Conservation (phyloP, 2,113 vertebrate species). For the Hippocampus zosterae region DNA sequence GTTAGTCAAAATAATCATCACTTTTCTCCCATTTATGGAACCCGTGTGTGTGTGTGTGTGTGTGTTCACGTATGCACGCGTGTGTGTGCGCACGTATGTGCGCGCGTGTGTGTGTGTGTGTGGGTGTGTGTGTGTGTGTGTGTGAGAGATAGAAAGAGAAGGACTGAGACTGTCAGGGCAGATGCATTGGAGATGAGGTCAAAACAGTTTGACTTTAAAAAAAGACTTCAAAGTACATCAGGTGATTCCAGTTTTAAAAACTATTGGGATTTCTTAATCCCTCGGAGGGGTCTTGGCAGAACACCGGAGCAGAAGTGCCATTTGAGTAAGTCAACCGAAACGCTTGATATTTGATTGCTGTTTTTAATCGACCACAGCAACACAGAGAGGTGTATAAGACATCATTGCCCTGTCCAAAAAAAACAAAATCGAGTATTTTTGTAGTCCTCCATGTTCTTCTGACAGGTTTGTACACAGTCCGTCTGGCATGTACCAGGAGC, state of each 20-base stretch:
- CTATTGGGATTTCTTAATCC: not conserved
- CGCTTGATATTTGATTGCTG: constrained; percentile 61
- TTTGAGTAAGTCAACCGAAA: constrained; percentile 52
- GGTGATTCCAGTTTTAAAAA: not conserved
- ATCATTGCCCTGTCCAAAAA: constrained; percentile 61
- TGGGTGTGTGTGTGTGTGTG: too few species aligned
- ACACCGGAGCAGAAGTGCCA: constrained; percentile 50
- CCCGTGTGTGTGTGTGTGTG: not conserved
- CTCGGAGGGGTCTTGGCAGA: not conserved
- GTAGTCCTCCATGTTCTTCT: constrained; percentile 56
- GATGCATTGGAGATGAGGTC: not conserved
- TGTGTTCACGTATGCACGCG: too few species aligned
- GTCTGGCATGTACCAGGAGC: constrained; percentile 59
- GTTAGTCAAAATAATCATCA: not conserved
- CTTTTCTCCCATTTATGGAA: not conserved
- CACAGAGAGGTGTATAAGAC: constrained; percentile 62
- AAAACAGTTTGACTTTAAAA: not conserved
- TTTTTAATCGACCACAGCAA: constrained; percentile 66
- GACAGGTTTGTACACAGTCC: constrained; percentile 69
- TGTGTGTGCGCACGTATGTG: not conserved
- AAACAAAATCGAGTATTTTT: constrained; percentile 65
- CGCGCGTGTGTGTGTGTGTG: too few species aligned
- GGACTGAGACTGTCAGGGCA: constrained; percentile 1
- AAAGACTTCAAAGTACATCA: not conserved
- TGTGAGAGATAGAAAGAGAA: not conserved